Evolutionary conservation across 2,113 vertebrate species (phyloP).

Genomic region (Trinectes maculatus): DNA sequence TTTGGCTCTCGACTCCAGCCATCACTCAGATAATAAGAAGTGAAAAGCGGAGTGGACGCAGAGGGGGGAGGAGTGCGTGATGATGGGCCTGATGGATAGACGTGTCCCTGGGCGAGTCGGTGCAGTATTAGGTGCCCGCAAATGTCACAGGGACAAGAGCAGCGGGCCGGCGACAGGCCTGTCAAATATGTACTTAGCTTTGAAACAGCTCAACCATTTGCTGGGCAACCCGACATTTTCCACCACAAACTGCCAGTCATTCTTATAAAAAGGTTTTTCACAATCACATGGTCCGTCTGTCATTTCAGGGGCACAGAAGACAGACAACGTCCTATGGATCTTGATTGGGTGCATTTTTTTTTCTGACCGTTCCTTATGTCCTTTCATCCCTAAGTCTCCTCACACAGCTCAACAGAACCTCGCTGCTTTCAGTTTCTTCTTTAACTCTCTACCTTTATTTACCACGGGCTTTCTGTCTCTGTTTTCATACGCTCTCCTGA

Average conservation of each 20-base stretch:
- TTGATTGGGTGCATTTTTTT: slow-evolving; percentile 8
- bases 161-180: slow-evolving; percentile 21
- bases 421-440: slow-evolving; percentile 23
- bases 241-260: slow-evolving; percentile 2
- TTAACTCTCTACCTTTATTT: slow-evolving; percentile 13
- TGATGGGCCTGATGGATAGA: slow-evolving; percentile 70
- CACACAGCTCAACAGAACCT: slow-evolving; percentile 20
- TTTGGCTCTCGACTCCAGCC: slow-evolving; percentile 62
- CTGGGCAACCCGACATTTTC: slow-evolving; percentile 27
- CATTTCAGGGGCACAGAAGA: slow-evolving; percentile 7
- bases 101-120: slow-evolving; percentile 51
- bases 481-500: slow-evolving; percentile 21
- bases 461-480: not conserved
- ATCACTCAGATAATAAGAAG: slow-evolving; percentile 75
- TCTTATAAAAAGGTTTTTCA: slow-evolving; percentile 1
- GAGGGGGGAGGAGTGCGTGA: slow-evolving; percentile 50
- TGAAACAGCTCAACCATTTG: slow-evolving; percentile 9
- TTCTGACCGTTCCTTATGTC: slow-evolving; percentile 3
- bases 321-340: slow-evolving; percentile 13
- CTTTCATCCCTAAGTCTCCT: slow-evolving; percentile 22
- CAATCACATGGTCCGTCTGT: not conserved
- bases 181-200: slow-evolving; percentile 31
- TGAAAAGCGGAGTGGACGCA: slow-evolving; percentile 67
- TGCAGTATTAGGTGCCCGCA: slow-evolving; percentile 41
- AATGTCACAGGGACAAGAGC: slow-evolving; percentile 47